Base-by-base conservation (phyloP, 2,797 vertebrate genomes). In the Centropyge bicolor region DNA sequence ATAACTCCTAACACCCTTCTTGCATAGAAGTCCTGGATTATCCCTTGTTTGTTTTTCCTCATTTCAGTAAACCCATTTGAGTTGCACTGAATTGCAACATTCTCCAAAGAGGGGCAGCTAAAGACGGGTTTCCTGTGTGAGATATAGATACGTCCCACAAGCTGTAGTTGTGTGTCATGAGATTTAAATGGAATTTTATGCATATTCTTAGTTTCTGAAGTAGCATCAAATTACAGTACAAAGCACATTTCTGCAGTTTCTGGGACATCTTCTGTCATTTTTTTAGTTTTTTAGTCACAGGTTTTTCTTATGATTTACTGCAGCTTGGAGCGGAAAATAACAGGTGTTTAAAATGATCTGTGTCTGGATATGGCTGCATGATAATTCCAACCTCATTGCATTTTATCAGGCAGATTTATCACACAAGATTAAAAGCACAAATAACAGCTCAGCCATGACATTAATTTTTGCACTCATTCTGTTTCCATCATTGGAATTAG, bases 31-130 rank as follows among this genome's bases (percentile, higher is more conserved):
- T 43, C 45, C 35, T 40, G 19, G 45, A 79, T 88, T 81, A 64
- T 81, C 41, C 9, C n/a, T 31, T 40, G 69, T 72, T 78, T 85
- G 54, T 74, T 75, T 86, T 17, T 13, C 17, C 43, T 61, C 51
- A n/a, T 66, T 86, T 78, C 40, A 14, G 6, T 41, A 67, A 70
- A 83, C 7, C 43, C n/a, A 55, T 27, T 54, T 49, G 55, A 73
- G 36, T 86, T 82, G 63, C 67, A 56, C 70, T 54, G 76, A 69
- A 71, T 85, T 76, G 40, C 80, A 77, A 20, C 59, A 70, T 74
- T 64, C 76, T 69, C 77, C 64, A 10, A 51, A 70, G 78, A 78
- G 48, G 17, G 19, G 54, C 4, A 48, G 35, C 56, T 31, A 22
- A 70, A 65, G 65, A 70, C 4, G 3, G 0, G 35, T 54, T 11